phyloP scores from a whole-genome alignment of 2,797 vertebrate species.

The Poeciliopsis presidionis region DNA sequence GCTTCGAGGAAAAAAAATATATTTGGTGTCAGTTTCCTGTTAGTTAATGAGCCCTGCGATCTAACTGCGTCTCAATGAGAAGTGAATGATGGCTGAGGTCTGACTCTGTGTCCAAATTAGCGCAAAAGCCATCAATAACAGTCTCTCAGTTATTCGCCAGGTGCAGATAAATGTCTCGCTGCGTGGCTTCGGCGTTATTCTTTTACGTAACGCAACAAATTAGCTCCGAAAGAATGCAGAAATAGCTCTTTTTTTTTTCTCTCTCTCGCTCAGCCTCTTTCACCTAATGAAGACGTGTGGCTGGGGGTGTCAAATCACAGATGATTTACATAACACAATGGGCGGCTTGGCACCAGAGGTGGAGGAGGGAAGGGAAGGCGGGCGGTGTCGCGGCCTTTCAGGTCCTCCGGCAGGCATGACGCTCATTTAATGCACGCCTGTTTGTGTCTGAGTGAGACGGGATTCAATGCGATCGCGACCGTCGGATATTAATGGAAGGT shows the following conservation, averaged over 20 bases:
- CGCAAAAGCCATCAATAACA: constrained; percentile 73
- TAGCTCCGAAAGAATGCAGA: constrained; percentile 64
- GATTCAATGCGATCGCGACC: constrained; percentile 45
- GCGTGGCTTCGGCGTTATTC: constrained; percentile 50
- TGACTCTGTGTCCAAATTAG: constrained; percentile 59
- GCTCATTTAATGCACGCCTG: constrained; percentile 46
- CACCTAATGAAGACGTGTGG: constrained; percentile 82
- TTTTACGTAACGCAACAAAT: constrained; percentile 68
- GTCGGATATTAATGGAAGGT: constrained; percentile 44
- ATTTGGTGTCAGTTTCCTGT: constrained; percentile 54
- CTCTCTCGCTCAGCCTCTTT: constrained; percentile 58
- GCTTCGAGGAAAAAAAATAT: constrained; percentile 44
- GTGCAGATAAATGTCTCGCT: constrained; percentile 64
- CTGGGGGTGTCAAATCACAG: constrained; percentile 67
- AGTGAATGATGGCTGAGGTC: constrained; percentile 29
- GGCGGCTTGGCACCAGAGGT: constrained; percentile 47
- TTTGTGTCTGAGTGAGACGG: constrained; percentile 41
- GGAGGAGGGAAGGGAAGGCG: constrained; percentile 26
- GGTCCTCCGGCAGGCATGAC: constrained; percentile 43
- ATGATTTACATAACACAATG: constrained; percentile 77
- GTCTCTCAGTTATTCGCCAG: constrained; percentile 58
- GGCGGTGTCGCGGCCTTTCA: constrained; percentile 40
- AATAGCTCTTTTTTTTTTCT: constrained; percentile 35
- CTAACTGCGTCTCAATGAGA: constrained; percentile 44
- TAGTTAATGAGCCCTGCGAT: constrained; percentile 71